Base-by-base conservation (phyloP, 1,140 invertebrate species). In the Zaprionus inermis region DNA sequence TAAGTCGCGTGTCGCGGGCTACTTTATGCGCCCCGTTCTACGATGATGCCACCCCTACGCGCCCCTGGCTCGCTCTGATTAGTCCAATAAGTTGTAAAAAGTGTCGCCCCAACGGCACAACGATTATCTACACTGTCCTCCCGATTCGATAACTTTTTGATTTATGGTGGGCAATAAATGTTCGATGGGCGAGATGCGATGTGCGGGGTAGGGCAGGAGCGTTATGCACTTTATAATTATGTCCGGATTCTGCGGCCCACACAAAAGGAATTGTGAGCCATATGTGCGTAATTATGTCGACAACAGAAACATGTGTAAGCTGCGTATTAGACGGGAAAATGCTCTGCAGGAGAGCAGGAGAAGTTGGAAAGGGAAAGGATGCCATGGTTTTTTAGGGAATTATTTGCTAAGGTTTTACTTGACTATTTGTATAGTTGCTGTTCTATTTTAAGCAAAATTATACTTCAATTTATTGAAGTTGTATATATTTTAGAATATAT, bases 21-120 rank as follows among this genome's bases (percentile, higher is more conserved):
- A 78, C 71, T 77, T 77, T 77, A 69, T 73, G 64, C 24, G 34
- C 22, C 34, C 44, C 41, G 22, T n/a, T n/a, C n/a, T 44, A 20
- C 5, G 24, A 28, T 38, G 44, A 58, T 30, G 38, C 24, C 24
- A 55, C 61, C 32, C 69, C 46, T 41, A 20, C 34, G 28, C 22
- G 30, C 34, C 46, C 38, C 24, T 64, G 51, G 57, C 56, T 28
- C n/a, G 30, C 36, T 46, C 75, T 88, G 78, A 91, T 91, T 91
- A 91, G 88, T 86, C 78, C 88, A 91, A 91, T 91, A 91, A 91
- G 88, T 88, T 91, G 80, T 84, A 91, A 91, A 91, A 91, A 91
- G 80, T 91, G 88, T 88, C 74, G 83, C 61, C 54, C 60, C n/a
- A n/a, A n/a, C n/a, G 71, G 16, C 66, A 57, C n/a, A 67, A 72